phyloP scores from a whole-genome alignment of 2,888 invertebrate genomes.

The Neoscelio sp. region DNA sequence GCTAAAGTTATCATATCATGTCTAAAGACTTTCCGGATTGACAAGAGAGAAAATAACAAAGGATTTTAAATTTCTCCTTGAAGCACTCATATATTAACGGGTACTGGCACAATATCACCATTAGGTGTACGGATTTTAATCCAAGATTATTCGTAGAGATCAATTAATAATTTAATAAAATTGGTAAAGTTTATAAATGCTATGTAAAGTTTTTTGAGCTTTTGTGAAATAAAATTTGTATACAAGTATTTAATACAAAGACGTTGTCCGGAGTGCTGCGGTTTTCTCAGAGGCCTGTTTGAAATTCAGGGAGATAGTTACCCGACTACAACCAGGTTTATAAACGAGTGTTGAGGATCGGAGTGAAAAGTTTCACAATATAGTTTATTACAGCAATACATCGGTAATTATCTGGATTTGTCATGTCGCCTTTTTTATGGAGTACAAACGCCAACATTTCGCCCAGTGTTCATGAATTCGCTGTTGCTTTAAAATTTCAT shows the following conservation, averaged over 20 bases:
- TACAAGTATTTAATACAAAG: no score
- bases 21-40: no score
- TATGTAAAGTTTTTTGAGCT: no score
- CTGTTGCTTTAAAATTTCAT: no score
- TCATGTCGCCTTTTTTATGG: constrained; percentile 6
- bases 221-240: no score
- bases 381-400: constrained; percentile 6
- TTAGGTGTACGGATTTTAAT: background rate
- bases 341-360: background rate
- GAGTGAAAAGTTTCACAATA: constrained; percentile 18
- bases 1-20: background rate
- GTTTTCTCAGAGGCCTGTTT: no score
- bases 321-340: no score
- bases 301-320: no score
- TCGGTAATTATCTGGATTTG: constrained; percentile 12
- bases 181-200: no score
- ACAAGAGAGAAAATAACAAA: background rate
- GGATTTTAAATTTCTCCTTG: background rate
- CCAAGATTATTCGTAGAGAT: background rate
- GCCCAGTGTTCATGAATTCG: no score
- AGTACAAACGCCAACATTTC: no score
- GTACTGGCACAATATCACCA: background rate
- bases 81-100: background rate
- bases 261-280: no score
- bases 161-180: background rate